Percentiles rank a stretch among this genome's conserved stretches.
phyloP scores from a whole-genome alignment of 1,140 invertebrate species.

The Drosophila equinoxialis region DNA sequence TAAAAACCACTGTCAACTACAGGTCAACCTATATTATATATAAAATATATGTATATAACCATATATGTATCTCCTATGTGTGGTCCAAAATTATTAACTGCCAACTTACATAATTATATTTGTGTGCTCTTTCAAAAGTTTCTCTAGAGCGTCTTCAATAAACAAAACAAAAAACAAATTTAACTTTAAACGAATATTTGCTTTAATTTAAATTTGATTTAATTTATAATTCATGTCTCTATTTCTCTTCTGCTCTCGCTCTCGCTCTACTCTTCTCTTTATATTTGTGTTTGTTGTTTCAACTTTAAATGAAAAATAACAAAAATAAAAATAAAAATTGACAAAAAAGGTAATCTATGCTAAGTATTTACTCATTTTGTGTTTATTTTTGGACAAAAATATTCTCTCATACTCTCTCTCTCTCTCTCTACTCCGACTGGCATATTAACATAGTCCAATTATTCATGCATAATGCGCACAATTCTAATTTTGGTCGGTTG shows the following conservation, averaged over 20 bases:
- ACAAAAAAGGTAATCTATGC: conserved; percentile 69
- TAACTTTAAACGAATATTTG: conserved; percentile 5
- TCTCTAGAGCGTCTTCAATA: conserved; percentile 49
- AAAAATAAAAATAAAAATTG: conserved; percentile 24
- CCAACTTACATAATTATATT: no score
- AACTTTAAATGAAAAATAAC: conserved; percentile 30
- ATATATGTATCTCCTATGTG: conserved; percentile 21
- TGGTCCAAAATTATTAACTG: no score
- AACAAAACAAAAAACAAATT: conserved; percentile 25
- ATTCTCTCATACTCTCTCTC: conserved; percentile 12
- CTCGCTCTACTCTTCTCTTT: conserved; percentile 25
- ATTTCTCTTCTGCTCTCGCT: conserved; percentile 28
- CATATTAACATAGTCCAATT: conserved; percentile 47
- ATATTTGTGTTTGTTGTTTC: conserved; percentile 18
- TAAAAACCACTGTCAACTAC: neutral
- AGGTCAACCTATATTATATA: neutral
- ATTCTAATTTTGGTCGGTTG: conserved; percentile 54
- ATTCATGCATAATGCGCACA: conserved; percentile 64
- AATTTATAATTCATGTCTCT: conserved; percentile 53
- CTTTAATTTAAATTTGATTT: conserved; percentile 38
- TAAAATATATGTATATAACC: conserved; percentile 1
- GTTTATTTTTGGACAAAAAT: conserved; percentile 24
- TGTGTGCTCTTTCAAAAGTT: conserved; percentile 30
- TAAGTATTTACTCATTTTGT: neutral
- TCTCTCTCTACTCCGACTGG: conserved; percentile 4